Evolutionary conservation across 2,113 vertebrate species (phyloP).

Genomic region (Pterocles gutturalis): DNA sequence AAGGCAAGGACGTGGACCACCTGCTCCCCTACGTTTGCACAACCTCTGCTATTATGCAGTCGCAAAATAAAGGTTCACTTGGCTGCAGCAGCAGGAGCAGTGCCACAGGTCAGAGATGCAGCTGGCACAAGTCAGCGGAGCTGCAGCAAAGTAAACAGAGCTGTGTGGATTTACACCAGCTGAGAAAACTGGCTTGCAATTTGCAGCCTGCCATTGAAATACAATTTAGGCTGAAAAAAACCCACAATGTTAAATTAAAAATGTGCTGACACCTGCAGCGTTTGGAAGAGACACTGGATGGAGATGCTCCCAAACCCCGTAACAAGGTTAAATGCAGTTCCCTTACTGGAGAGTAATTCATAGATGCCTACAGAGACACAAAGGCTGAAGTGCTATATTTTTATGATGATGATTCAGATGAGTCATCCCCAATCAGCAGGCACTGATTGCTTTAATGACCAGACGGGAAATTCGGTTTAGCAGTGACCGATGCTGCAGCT

Average conservation of each 20-base stretch:
- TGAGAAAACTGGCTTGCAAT: background rate
- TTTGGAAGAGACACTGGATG: background rate
- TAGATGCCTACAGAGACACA: background rate
- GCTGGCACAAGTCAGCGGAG: background rate
- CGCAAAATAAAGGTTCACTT: background rate
- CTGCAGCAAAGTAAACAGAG: background rate
- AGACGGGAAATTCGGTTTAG: background rate
- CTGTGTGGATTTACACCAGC: background rate
- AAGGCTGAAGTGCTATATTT: background rate
- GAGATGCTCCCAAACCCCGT: rapidly evolving
- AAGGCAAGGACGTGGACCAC: background rate
- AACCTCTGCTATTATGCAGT: background rate
- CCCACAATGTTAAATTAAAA: background rate
- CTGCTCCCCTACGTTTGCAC: background rate
- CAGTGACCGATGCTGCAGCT: background rate
- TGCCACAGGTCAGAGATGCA: background rate
- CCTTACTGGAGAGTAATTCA: background rate
- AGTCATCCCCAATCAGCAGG: background rate
- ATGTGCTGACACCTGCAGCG: background rate
- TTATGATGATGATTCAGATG: background rate
- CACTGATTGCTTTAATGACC: background rate
- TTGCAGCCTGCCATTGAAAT: background rate
- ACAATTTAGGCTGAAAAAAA: background rate
- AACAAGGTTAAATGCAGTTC: background rate
- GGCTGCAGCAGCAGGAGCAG: background rate